Conservation (phyloP, 2,113 vertebrate species). For the Aspiorhynchus laticeps region DNA sequence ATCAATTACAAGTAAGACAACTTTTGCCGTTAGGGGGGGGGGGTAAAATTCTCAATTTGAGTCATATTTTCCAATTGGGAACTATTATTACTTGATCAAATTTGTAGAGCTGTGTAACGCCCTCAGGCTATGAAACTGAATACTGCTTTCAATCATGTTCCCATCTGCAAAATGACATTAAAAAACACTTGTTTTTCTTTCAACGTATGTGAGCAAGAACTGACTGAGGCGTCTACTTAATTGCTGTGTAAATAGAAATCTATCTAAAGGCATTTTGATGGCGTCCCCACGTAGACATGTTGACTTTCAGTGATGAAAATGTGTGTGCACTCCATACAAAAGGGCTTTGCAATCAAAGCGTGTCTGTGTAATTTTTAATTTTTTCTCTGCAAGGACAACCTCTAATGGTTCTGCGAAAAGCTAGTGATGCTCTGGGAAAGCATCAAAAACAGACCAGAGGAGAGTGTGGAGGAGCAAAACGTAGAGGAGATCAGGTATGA, state of each 20-base stretch:
- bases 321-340: background rate
- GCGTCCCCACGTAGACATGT: background rate
- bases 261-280: background rate
- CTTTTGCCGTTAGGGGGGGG: background rate
- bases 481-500: background rate
- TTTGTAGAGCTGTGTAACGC: background rate
- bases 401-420: background rate
- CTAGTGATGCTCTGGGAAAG: background rate
- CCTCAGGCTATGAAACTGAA: constrained; percentile 7
- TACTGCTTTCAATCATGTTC: constrained; percentile 2
- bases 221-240: background rate
- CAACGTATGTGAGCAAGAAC: background rate
- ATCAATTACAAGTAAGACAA: background rate
- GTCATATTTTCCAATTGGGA: constrained; percentile 9
- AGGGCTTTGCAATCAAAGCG: background rate
- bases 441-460: background rate
- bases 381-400: background rate
- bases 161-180: constrained; percentile 1
- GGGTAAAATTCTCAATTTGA: background rate
- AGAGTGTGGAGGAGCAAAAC: background rate
- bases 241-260: background rate
- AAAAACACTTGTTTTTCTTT: background rate
- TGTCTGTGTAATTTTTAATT: background rate
- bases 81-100: background rate
- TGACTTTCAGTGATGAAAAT: background rate